These are phyloP conservation scores for Holothuria leucospilota DNA, from an alignment of 53 echinoderm and acorn worm genomes.

Conservation along the genomic window DNA sequence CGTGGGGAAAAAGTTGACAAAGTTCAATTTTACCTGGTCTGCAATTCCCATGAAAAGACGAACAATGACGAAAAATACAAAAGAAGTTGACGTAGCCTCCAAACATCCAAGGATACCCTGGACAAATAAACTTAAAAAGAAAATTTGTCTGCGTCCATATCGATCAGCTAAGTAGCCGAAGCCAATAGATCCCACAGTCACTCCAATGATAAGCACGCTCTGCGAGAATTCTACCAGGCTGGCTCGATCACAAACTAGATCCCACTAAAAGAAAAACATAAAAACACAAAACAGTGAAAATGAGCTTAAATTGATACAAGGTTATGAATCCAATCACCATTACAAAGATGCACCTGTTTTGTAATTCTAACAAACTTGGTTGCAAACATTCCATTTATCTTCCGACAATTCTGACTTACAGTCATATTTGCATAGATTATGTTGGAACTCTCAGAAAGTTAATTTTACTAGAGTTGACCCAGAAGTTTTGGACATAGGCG, in stretches of 20 bases:
- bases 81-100: conserved; percentile 38
- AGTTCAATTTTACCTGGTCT: conserved; percentile 4
- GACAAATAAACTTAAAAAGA: conserved; percentile 19
- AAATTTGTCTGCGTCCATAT: conserved; percentile 57
- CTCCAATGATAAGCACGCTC: conserved; percentile 58
- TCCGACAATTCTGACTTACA: too few species aligned
- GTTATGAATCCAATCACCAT: too few species aligned
- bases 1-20: not conserved
- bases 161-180: conserved; percentile 68
- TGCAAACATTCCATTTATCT: too few species aligned
- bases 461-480: too few species aligned
- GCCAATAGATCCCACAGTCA: conserved; percentile 53
- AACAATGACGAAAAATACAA: conserved; percentile 42
- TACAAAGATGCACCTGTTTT: too few species aligned
- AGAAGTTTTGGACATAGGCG: too few species aligned
- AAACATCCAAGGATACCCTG: conserved; percentile 43
- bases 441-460: too few species aligned
- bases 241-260: conserved; percentile 72
- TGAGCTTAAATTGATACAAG: too few species aligned
- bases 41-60: conserved; percentile 60
- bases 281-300: too few species aligned
- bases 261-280: conserved; percentile 42
- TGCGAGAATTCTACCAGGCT: conserved; percentile 54
- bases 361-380: too few species aligned
- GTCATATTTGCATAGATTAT: too few species aligned